Percentiles rank a stretch among this genome's conserved stretches.
Conservation (phyloP, 1,140 invertebrate species). For the Pogonomyrmex barbatus region DNA sequence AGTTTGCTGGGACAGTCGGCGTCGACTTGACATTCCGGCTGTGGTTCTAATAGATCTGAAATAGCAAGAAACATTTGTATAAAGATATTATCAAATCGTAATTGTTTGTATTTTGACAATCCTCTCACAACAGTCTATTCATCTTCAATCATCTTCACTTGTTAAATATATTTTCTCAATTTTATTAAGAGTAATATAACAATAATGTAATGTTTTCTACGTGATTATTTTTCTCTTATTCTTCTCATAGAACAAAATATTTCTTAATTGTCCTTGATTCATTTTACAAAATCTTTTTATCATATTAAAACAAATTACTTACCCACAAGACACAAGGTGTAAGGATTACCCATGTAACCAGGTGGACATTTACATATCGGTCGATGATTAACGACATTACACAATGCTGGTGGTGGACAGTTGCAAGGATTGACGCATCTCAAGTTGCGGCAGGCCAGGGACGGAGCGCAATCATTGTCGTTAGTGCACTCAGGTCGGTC, state of each 20-base stretch:
- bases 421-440: slow-evolving; percentile 93
- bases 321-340: slow-evolving; percentile 89
- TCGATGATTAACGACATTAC: slow-evolving; percentile 91
- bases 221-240: not conserved
- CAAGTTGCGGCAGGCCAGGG: slow-evolving; percentile 91
- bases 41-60: slow-evolving; percentile 86
- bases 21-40: slow-evolving; percentile 92
- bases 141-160: not conserved
- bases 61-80: slow-evolving; percentile 26
- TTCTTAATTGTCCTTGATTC: not conserved
- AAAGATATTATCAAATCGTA: not conserved
- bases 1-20: slow-evolving; percentile 94
- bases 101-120: not conserved
- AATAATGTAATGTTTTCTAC: not conserved
- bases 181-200: slow-evolving; percentile 27
- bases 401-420: slow-evolving; percentile 90
- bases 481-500: slow-evolving; percentile 91
- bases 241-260: not conserved
- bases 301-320: slow-evolving; percentile 61
- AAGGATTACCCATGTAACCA: slow-evolving; percentile 93
- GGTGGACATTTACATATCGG: slow-evolving; percentile 93
- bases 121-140: not conserved
- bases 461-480: slow-evolving; percentile 91
- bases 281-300: not conserved
- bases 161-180: not conserved